phyloP scores from a whole-genome alignment of 2,888 invertebrate species.

The Cordilura impudica region DNA sequence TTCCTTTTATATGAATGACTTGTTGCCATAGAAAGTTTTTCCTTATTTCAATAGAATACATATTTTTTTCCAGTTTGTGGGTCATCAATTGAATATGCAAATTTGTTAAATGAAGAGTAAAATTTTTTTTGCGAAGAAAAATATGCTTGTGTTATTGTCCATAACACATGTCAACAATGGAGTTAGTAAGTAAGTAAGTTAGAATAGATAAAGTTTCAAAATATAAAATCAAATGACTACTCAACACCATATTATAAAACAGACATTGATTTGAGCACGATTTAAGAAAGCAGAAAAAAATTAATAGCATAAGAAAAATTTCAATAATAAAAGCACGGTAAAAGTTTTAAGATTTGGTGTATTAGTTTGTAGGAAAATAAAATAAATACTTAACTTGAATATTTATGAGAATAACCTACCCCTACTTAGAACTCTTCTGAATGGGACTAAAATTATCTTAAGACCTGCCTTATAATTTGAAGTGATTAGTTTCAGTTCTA shows the following conservation, averaged over 20 bases:
- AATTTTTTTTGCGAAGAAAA: constrained; percentile 35
- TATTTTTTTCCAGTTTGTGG: constrained; percentile 6
- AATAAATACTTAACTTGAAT: too few species aligned
- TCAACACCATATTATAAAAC: constrained; percentile 5
- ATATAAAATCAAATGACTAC: not conserved
- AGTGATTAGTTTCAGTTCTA: too few species aligned
- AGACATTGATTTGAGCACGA: not conserved
- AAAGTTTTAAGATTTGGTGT: too few species aligned
- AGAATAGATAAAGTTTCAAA: not conserved
- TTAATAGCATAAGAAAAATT: too few species aligned
- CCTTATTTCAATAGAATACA: not conserved
- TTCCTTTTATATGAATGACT: constrained; percentile 19
- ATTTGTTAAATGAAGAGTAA: constrained; percentile 54
- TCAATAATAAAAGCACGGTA: too few species aligned
- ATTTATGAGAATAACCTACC: too few species aligned
- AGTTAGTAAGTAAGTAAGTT: not conserved
- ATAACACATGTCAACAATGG: constrained; percentile 49
- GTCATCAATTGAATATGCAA: constrained; percentile 57
- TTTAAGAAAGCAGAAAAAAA: too few species aligned
- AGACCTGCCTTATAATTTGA: too few species aligned
- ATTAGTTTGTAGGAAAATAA: too few species aligned
- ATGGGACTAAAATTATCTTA: too few species aligned
- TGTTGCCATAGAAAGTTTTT: constrained; percentile 37
- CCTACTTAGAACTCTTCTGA: too few species aligned
- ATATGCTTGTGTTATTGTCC: constrained; percentile 37